Base-by-base conservation (phyloP, 2,888 invertebrate species). In the Drosophila putrida region DNA sequence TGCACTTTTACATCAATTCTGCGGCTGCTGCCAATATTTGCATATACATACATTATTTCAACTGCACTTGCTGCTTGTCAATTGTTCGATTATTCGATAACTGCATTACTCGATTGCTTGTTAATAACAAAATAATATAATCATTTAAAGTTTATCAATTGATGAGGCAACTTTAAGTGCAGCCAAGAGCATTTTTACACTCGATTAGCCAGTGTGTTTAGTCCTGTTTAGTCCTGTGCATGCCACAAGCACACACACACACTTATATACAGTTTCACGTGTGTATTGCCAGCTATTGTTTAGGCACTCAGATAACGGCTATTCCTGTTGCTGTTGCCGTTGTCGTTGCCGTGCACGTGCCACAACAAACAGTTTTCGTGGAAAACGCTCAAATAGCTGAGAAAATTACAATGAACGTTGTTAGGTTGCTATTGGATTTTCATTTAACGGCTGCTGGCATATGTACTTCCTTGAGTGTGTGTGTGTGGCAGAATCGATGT, bases 171-270 rank as follows among this genome's bases (percentile, higher is more conserved):
- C 71, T 71, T 71, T 61, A 71, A 76, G 58, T 54, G 57, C 58
- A 67, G 70, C 73, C 73, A 70, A 63, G 35, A 78, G 79, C 79
- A 71, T 88, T 85, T 85, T 85, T 71, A 89, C 89, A 89, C 87
- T 79, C 88, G 85, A 85, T 89, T 89, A 89, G 84, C 73, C 73
- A 76, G 63, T 68, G 64, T 71, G 75, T 71, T 79, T 68, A 71
- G 71, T 44, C 35, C 59, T 75, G 75, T 71, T 62, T 64, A 74
- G 84, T 63, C 62, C 64, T 75, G 75, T 55, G 49, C 39, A 72
- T 51, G 55, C 44, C 59, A 73, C 61, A 58, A 71, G 59, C 54
- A 71, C 62, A 71, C 65, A 39, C 15, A 60, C 31, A 60, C 11
- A 35, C 31, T 59, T 35, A 43, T 27, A 38, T 15, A 44, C 43